A percentile compares a stretch with the other conserved stretches of the same genome.
phyloP scores from a whole-genome alignment of 1,140 invertebrate genomes.

The Formica exsecta region DNA sequence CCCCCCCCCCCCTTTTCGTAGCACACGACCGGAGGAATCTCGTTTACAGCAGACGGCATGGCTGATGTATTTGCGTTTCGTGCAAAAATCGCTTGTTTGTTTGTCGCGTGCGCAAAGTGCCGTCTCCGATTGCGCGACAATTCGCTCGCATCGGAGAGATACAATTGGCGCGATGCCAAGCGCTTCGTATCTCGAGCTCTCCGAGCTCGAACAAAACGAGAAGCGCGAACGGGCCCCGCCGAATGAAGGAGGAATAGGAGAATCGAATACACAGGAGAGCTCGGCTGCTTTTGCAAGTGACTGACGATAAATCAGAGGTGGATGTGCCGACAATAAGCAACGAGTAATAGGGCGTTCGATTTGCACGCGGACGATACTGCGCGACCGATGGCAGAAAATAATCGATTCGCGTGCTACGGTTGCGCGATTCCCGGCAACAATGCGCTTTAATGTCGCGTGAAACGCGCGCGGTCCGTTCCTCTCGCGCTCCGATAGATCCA shows the following conservation, averaged over 20 bases:
- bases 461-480: conserved; percentile 31
- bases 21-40: background rate
- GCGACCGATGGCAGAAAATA: conserved; percentile 29
- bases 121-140: conserved; percentile 8
- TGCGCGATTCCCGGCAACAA: conserved; percentile 57
- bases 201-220: conserved; percentile 16
- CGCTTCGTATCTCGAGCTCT: conserved; percentile 4
- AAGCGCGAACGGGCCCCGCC: background rate
- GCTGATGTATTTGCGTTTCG: conserved; percentile 32
- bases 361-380: conserved; percentile 4
- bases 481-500: conserved; percentile 31
- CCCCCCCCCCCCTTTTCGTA: conserved; percentile 7
- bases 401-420: conserved; percentile 48
- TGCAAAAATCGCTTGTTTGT: conserved; percentile 40
- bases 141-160: conserved; percentile 10
- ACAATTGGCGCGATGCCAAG: conserved; percentile 35
- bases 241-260: conserved; percentile 6
- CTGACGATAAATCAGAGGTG: conserved; percentile 45
- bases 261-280: background rate
- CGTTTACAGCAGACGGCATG: conserved; percentile 2
- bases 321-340: conserved; percentile 52
- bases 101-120: conserved; percentile 24
- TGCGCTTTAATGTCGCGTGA: conserved; percentile 63
- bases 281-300: conserved; percentile 54
- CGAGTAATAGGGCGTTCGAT: conserved; percentile 49